Conservation (phyloP, 1,140 invertebrate species). For the Ceratina calcarata region DNA sequence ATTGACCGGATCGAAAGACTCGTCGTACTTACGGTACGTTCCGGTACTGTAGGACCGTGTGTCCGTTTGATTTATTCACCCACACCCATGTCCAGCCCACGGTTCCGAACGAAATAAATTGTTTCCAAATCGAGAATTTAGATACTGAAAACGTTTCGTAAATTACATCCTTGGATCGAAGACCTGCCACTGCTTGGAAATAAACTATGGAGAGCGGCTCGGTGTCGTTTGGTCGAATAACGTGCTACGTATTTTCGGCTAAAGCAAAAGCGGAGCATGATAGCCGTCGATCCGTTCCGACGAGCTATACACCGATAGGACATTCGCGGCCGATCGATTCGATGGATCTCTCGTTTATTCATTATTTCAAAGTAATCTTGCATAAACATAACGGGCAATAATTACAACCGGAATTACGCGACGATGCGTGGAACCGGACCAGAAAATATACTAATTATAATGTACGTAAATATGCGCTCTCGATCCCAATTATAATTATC, state of each 20-base stretch:
- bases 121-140: neutral
- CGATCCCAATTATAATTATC: constrained; percentile 20
- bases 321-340: neutral
- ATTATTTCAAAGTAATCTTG: constrained; percentile 17
- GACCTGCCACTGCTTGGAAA: neutral
- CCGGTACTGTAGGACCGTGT: neutral
- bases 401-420: constrained; percentile 13
- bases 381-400: neutral
- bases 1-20: too few relatives aligned
- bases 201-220: neutral
- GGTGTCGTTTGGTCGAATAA: neutral
- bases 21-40: too few relatives aligned
- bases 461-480: neutral
- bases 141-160: neutral
- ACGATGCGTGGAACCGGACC: neutral
- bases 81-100: too few relatives aligned
- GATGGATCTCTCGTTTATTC: neutral
- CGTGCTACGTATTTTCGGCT: too few relatives aligned
- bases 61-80: neutral
- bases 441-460: constrained; percentile 39
- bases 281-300: neutral
- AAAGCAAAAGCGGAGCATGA: too few relatives aligned
- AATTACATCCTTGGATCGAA: too few relatives aligned
- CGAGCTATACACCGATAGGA: neutral
- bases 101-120: neutral